phyloP scores from a whole-genome alignment of 2,797 vertebrate genomes.

The Sebastes minor region DNA sequence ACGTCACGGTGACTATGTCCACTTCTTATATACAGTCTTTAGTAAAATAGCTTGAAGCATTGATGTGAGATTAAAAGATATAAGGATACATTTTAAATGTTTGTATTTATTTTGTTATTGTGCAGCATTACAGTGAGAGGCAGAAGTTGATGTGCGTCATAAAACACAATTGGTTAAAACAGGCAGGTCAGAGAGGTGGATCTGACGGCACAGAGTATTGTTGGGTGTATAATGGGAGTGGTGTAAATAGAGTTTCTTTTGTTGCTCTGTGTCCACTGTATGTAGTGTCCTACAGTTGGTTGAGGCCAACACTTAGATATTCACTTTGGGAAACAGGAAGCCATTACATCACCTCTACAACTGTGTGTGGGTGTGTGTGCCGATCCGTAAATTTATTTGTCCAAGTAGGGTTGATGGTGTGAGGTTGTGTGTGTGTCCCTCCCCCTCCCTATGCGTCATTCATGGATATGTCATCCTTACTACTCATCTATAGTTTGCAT shows the following conservation, averaged over 20 bases:
- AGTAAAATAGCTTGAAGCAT: neutral
- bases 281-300: slow-evolving; percentile 6
- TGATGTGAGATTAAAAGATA: neutral
- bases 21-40: neutral
- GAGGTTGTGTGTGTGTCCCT: neutral
- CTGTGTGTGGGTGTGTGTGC: slow-evolving; percentile 20
- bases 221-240: neutral
- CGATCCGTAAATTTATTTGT: neutral
- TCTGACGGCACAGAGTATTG: neutral
- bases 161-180: neutral
- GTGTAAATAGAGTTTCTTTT: slow-evolving; percentile 3
- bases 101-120: neutral
- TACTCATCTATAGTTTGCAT: slow-evolving; percentile 22
- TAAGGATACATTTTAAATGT: neutral
- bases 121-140: neutral
- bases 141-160: neutral
- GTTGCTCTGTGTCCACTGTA: neutral
- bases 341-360: slow-evolving; percentile 45
- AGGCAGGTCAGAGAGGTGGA: neutral
- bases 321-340: slow-evolving; percentile 46
- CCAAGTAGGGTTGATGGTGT: neutral
- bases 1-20: neutral
- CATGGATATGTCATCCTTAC: slow-evolving; percentile 26
- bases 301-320: neutral
- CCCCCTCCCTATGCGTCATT: slow-evolving; percentile 29